Conservation (phyloP, 2,888 invertebrate species). For the Myopa tessellatipennis region DNA sequence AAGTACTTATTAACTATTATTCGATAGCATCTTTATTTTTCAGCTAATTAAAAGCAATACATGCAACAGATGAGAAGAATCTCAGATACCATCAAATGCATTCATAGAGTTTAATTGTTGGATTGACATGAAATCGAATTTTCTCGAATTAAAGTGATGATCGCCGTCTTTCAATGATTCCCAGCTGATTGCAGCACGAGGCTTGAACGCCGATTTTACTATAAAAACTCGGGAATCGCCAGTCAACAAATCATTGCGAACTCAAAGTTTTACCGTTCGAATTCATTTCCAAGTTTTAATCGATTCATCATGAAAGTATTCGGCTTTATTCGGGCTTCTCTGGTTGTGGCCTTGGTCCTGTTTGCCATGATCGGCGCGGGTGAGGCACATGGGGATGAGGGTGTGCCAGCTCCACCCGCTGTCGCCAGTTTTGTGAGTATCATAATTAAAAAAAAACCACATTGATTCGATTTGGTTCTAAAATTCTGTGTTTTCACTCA, state of each 20-base stretch:
- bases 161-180: neutral
- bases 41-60: neutral
- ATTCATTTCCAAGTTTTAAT: neutral
- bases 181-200: neutral
- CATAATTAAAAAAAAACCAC: no score
- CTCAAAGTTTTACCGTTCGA: neutral
- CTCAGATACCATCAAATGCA: neutral
- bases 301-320: constrained; percentile 4
- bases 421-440: constrained; percentile 13
- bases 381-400: neutral
- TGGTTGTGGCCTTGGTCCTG: constrained; percentile 1
- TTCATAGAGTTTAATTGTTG: neutral
- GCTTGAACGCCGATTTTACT: neutral
- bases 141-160: neutral
- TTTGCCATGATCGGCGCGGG: neutral
- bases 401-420: neutral
- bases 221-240: neutral
- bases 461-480: no score
- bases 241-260: neutral
- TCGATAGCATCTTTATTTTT: no score
- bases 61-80: neutral
- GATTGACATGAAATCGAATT: neutral
- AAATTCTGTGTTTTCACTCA: no score
- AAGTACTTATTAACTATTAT: no score
- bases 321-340: neutral